These are phyloP conservation scores for Coelogynopora nodosa DNA, from an alignment of 2,888 invertebrate species.

Conservation along the genomic window DNA sequence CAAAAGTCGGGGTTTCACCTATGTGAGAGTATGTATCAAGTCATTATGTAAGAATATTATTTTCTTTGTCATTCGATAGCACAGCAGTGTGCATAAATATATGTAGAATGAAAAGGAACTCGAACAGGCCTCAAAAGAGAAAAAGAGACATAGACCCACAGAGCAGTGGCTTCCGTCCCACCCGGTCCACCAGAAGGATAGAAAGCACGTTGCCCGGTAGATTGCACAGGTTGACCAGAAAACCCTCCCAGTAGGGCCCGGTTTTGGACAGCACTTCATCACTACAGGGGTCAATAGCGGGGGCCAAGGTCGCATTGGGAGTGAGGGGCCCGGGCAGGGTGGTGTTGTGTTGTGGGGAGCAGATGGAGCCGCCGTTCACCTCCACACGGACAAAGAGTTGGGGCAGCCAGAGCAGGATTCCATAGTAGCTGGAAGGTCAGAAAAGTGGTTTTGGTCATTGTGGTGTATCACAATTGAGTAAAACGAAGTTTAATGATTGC, in stretches of 20 bases:
- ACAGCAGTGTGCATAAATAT: too few species aligned
- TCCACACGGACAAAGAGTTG: constrained; percentile 78
- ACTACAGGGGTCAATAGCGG: constrained; percentile 8
- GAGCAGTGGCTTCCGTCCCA: constrained; percentile 57
- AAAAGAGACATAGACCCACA: constrained; percentile 52
- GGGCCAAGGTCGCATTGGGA: too few species aligned
- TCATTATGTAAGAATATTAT: too few species aligned
- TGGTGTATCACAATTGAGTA: too few species aligned
- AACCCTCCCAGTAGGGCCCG: constrained; percentile 56
- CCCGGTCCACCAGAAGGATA: constrained; percentile 57
- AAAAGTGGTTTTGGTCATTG: too few species aligned
- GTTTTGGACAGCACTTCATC: constrained; percentile 48
- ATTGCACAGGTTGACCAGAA: constrained; percentile 58
- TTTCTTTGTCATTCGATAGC: too few species aligned
- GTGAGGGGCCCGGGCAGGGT: too few species aligned
- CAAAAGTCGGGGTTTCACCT: too few species aligned
- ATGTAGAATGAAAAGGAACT: too few species aligned
- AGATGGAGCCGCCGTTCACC: constrained; percentile 56
- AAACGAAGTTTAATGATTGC: too few species aligned
- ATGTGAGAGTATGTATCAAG: too few species aligned
- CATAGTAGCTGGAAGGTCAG: constrained; percentile 71
- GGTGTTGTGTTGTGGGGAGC: not conserved
- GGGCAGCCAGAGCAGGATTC: constrained; percentile 94
- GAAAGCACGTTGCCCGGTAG: constrained; percentile 60
- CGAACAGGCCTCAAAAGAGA: too few species aligned